These are phyloP conservation scores for Glossosoma conforme DNA, from an alignment of 1,140 invertebrate species.

Conservation along the genomic window DNA sequence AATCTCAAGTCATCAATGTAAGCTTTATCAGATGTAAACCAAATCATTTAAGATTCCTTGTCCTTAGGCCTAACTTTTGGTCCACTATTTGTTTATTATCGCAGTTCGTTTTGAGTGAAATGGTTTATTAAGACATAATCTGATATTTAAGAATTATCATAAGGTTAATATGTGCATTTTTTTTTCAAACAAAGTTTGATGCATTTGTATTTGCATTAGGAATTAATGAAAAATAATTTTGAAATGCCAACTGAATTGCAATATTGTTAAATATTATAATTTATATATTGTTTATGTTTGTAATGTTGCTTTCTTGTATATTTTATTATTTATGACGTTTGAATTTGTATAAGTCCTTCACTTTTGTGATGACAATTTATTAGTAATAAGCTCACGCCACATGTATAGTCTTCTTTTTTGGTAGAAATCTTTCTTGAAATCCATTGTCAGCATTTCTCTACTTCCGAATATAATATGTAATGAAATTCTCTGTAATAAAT, in stretches of 20 bases:
- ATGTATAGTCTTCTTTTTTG: conserved; percentile 32
- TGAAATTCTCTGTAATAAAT: conserved; percentile 33
- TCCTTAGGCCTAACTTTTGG: conserved; percentile 33
- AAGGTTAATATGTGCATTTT: conserved; percentile 28
- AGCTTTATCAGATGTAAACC: conserved; percentile 32
- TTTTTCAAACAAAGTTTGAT: conserved; percentile 31
- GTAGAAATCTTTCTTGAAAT: conserved; percentile 32
- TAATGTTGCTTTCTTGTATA: conserved; percentile 30
- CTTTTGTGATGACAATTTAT: conserved; percentile 30
- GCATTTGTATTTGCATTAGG: conserved; percentile 29
- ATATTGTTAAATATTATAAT: conserved; percentile 31
- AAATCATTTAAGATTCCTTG: conserved; percentile 29
- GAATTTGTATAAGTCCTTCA: conserved; percentile 25
- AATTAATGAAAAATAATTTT: conserved; percentile 19
- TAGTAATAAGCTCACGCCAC: conserved; percentile 32
- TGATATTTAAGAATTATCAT: conserved; percentile 30
- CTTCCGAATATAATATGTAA: conserved; percentile 33
- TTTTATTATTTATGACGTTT: conserved; percentile 29
- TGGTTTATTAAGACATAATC: conserved; percentile 27
- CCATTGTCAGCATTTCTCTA: conserved; percentile 33
- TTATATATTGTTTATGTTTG: conserved; percentile 26
- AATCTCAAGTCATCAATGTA: conserved; percentile 30
- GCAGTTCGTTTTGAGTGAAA: conserved; percentile 29
- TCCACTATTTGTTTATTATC: conserved; percentile 26
- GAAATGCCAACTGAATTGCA: conserved; percentile 28